Evolutionary conservation across 1,140 invertebrate species (phyloP), one percentile per base, ranked within the genome.

Genomic region (Polyergus mexicanus): DNA sequence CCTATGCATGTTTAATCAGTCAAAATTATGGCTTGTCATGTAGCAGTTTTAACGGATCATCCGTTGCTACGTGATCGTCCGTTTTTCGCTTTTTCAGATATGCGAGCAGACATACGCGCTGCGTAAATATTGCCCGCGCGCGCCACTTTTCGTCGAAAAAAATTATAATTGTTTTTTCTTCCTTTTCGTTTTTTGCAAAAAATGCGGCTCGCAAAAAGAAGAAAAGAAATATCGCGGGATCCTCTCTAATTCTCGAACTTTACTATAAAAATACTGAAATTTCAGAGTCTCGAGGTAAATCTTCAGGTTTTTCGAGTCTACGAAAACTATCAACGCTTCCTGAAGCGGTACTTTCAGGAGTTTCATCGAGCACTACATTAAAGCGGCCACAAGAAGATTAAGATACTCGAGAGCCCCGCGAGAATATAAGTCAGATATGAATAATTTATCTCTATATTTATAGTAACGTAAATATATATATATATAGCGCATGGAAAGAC

Each of bases 1-100:
- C 91, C 91, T 88, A 92, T 93, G 91, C 92, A 93, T 93, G 91
- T 93, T 93, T 93, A 92, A 93, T 93, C 92, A 92, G 92, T 90
- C 87, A 93, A 90, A 93, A 93, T 93, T 93, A 93, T 93, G 92
- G 92, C 90, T 93, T 87, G 91, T 92, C 92, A 91, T 93, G 92
- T 92, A 91, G 91, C 91, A 92, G 90, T 93, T 92, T 93, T 92
- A 90, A 90, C 80, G 88, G 90, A 89, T 90, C 86, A 90, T 88
- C 87, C 90, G 88, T 87, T 88, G 90, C 88, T 87, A 90, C 62
- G 90, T 78, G 81, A 91, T 90, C 81, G 47, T 65, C 41, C 44
- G 68, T 38, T 58, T 16, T 25, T 19, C 41, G 47, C 35, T 75
- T 87, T 83, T 74, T 62, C 56, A 63, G 16, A 16, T 51, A 51